Base-by-base conservation (phyloP, 2,113 vertebrate species). In the Formicarius rufipectus region DNA sequence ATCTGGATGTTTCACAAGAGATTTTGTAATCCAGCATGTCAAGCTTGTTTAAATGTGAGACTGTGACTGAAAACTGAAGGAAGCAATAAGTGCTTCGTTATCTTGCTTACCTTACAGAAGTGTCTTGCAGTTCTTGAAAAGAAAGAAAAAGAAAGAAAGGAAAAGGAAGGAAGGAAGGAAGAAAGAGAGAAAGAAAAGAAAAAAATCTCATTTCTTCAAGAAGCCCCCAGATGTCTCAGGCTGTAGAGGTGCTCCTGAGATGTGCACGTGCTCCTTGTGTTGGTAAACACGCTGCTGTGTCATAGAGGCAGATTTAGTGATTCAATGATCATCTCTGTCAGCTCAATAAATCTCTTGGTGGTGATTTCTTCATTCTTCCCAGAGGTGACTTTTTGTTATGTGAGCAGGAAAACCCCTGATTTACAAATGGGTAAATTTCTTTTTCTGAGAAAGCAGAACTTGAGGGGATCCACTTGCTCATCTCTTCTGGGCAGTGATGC, bases 1-100 rank as follows among this genome's bases (percentile, higher is more conserved):
- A 82, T 66, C 68, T 84, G 62, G 68, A 90, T 69, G 73, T 75
- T 87, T 86, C 86, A 84, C 28, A 9, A 92, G 88, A 73, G 88
- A 95, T 92, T 95, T 95, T 92, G 89, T 90, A 96, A 95, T 92
- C 84, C 69, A 62, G 19, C 60, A 79, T 56, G 94, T 94, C 86
- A 94, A 47, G 42, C 66, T 96, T 90, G 89, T 78, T 95, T 95
- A 95, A 95, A 94, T 63, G 56, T 28, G 62, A 90, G 89, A 24
- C 37, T 81, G 80, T 69, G 89, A 62, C 73, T 58, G 85, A 83
- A 95, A 93, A 49, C 52, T 64, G 92, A 84, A 74, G 80, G 67
- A 87, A 95, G 71, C 53, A 87, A 3, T 62, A 89, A 91, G 91
- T 87, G 84, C 72, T 94, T 86, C 0, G 1, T 89, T 92, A 90